Evolutionary conservation across 2,888 invertebrate genomes (phyloP).

Genomic region (Fabriciana adippe): DNA sequence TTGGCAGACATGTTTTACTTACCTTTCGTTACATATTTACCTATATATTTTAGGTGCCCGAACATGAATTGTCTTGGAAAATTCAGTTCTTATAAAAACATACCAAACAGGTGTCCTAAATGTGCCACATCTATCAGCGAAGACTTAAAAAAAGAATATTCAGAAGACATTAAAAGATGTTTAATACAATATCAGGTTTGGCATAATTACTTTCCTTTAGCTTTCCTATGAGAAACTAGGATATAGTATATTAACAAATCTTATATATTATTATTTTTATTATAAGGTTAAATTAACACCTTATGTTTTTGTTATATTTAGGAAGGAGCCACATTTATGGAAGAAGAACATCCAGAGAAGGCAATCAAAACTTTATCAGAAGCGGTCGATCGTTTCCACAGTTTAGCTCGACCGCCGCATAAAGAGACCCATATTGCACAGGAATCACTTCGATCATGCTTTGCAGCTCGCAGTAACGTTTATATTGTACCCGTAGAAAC

Average conservation of each 20-base stretch:
- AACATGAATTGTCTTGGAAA: conserved; percentile 60
- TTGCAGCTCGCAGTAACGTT: conserved; percentile 81
- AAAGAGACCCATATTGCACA: conserved; percentile 86
- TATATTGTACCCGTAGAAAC: conserved; percentile 46
- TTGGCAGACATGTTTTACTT: no score
- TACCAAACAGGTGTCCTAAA: conserved; percentile 56
- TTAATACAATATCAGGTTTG: conserved; percentile 61
- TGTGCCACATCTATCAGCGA: conserved; percentile 57
- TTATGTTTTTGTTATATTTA: conserved; percentile 38
- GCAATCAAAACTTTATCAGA: conserved; percentile 80
- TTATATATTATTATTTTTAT: no score
- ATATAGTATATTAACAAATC: no score
- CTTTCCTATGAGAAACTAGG: no score
- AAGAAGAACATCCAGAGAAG: conserved; percentile 75
- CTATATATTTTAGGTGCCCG: conserved; percentile 57
- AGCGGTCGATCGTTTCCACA: conserved; percentile 84
- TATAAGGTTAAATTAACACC: not conserved
- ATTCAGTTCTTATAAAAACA: conserved; percentile 52
- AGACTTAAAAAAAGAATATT: conserved; percentile 54
- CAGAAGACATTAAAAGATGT: conserved; percentile 58
- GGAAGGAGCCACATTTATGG: conserved; percentile 73
- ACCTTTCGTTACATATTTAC: not conserved
- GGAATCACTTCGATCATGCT: conserved; percentile 85
- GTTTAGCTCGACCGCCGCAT: conserved; percentile 85
- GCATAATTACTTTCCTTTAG: not conserved